phyloP scores from a whole-genome alignment of 2,113 vertebrate species.

The Cavia porcellus region DNA sequence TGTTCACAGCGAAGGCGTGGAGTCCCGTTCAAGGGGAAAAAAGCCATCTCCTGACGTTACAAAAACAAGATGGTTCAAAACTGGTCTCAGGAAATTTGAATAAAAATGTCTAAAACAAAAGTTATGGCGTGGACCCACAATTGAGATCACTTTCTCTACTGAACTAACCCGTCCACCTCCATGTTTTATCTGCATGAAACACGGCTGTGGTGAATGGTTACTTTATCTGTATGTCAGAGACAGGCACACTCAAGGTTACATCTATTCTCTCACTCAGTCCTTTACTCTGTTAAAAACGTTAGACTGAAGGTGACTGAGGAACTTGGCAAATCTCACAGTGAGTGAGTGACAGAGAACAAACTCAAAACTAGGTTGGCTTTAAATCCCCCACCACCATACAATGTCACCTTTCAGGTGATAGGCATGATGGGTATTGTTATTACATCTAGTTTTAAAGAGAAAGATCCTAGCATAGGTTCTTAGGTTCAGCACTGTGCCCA shows the following conservation, averaged over 20 bases:
- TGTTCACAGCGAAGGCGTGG: not conserved
- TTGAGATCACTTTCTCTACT: not conserved
- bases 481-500: not conserved
- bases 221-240: not conserved
- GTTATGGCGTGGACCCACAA: not conserved
- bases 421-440: not conserved
- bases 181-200: not conserved
- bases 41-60: not conserved
- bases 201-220: not conserved
- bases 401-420: not conserved
- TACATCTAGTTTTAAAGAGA: not conserved
- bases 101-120: not conserved
- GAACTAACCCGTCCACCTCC: not conserved
- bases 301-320: not conserved
- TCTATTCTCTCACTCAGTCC: not conserved
- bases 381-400: not conserved
- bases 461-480: not conserved
- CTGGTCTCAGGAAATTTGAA: not conserved
- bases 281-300: not conserved
- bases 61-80: not conserved
- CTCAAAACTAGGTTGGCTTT: not conserved
- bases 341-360: not conserved
- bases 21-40: not conserved
- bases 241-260: not conserved
- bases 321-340: not conserved